Evolutionary conservation across 2,888 invertebrate genomes (phyloP).

Genomic region (Plebejus melissa): DNA sequence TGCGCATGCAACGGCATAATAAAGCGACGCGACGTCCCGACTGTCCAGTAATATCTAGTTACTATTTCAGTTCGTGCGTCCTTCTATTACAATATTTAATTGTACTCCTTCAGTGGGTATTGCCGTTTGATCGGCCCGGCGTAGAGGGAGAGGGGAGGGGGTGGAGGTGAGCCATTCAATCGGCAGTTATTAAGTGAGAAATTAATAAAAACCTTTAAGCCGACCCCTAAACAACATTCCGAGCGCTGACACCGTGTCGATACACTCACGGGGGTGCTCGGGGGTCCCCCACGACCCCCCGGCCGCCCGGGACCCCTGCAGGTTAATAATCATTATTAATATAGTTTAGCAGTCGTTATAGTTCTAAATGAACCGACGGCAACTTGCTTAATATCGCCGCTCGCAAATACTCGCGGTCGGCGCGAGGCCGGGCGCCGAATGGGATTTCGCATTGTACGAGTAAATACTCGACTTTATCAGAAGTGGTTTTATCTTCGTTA

Average conservation of each 20-base stretch:
- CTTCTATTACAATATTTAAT: constrained; percentile 27
- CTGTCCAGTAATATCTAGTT: neutral
- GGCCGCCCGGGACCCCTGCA: constrained; percentile 40
- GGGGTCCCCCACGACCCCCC: neutral
- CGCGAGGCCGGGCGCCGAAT: constrained; percentile 37
- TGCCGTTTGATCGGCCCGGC: constrained; percentile 3
- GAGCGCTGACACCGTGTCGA: constrained; percentile 54
- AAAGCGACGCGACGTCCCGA: neutral
- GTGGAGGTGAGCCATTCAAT: constrained; percentile 25
- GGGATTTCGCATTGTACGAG: neutral
- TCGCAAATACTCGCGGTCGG: constrained; percentile 61
- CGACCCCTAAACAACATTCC: constrained; percentile 47
- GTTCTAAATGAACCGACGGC: constrained; percentile 58
- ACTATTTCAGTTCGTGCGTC: neutral
- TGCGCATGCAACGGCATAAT: neutral
- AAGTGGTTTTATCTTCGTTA: no score
- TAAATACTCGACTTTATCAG: neutral
- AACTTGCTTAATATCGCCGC: constrained; percentile 69
- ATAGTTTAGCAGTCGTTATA: constrained; percentile 66
- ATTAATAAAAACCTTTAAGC: constrained; percentile 62
- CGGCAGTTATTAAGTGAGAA: constrained; percentile 51
- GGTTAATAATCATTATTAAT: constrained; percentile 74
- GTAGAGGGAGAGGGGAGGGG: neutral
- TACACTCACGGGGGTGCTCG: constrained; percentile 41
- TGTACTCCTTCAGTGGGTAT: constrained; percentile 17